phyloP scores from a whole-genome alignment of 23 tunicate genomes.

The Aplidium turbinatum region DNA sequence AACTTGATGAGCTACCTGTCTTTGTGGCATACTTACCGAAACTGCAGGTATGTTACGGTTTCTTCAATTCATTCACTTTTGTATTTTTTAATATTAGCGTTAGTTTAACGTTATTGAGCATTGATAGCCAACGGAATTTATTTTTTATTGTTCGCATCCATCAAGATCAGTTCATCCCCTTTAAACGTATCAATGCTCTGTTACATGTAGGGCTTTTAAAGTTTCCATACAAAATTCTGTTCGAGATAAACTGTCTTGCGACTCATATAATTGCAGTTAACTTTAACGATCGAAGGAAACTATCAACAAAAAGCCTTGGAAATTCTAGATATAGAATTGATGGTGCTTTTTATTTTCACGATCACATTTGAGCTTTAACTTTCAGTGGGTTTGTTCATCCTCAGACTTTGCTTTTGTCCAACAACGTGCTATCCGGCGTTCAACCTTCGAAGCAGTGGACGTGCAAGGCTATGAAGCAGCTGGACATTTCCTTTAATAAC shows the following conservation, averaged over 20 bases:
- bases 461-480: neutral
- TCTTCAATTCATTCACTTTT: too few relatives aligned
- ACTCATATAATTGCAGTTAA: neutral
- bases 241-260: too few relatives aligned
- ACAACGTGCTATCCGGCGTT: slow-evolving; percentile 1
- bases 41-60: slow-evolving; percentile 33
- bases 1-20: slow-evolving; percentile 13
- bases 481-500: slow-evolving; percentile 41
- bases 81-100: too few relatives aligned
- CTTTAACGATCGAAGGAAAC: too few relatives aligned
- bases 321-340: neutral
- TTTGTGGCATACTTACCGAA: slow-evolving; percentile 9
- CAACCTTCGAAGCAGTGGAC: neutral
- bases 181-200: too few relatives aligned
- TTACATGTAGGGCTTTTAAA: too few relatives aligned
- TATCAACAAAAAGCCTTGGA: neutral
- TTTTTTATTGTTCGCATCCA: too few relatives aligned
- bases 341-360: neutral
- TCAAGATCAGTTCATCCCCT: too few relatives aligned
- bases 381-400: neutral
- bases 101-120: too few relatives aligned
- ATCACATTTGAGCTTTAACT: neutral
- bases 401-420: slow-evolving; percentile 24
- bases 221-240: too few relatives aligned
- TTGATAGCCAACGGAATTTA: too few relatives aligned